Evolutionary conservation across 2,113 vertebrate genomes (phyloP).

Genomic region (Melanerpes formicivorus): DNA sequence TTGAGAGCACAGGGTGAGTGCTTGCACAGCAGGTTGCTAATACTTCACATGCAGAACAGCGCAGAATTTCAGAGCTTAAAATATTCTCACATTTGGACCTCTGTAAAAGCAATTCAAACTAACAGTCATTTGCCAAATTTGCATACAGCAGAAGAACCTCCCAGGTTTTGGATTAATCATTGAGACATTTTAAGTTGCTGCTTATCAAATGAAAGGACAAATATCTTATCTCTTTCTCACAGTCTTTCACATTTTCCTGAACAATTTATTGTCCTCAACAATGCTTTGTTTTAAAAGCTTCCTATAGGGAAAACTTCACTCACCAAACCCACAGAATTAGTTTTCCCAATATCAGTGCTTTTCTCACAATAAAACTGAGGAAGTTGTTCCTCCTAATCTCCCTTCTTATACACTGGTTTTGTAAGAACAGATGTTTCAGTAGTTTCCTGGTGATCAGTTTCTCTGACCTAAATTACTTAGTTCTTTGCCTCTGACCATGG

Average conservation of each 20-base stretch:
- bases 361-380: background rate
- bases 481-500: background rate
- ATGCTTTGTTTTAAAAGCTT: background rate
- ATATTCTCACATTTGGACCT: background rate
- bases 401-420: rapidly evolving
- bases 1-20: background rate
- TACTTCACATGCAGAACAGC: background rate
- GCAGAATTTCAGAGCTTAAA: background rate
- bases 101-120: background rate
- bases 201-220: background rate
- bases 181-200: background rate
- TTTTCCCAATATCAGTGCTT: background rate
- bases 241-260: background rate
- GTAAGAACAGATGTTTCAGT: background rate
- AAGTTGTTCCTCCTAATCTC: background rate
- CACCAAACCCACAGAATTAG: background rate
- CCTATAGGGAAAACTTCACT: background rate
- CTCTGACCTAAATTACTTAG: background rate
- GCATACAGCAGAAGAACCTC: background rate
- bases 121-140: background rate
- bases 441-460: background rate
- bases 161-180: background rate
- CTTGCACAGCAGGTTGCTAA: background rate
- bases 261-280: background rate
- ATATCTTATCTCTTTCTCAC: background rate